Base-by-base conservation (phyloP, 2,113 vertebrate genomes). In the Odontesthes bonariensis region DNA sequence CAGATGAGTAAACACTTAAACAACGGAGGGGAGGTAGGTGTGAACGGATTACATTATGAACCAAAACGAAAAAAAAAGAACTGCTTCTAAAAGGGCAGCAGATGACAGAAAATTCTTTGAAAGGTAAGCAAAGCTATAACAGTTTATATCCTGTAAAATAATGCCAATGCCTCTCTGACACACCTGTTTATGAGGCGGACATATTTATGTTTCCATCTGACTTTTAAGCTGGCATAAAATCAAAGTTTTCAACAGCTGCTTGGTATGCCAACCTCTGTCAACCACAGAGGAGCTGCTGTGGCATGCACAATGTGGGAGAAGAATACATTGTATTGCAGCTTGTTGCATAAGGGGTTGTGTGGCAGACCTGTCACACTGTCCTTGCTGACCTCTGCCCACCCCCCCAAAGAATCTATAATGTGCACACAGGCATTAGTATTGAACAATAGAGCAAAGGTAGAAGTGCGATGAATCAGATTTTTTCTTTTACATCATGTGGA, bases 31-130 rank as follows among this genome's bases (percentile, higher is more conserved):
- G 55, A 69, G 38, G 78, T 32, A 79, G 68, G 77, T 77, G 69
- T 77, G 69, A 70, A 79, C 53, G 75, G 52, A 86, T 79, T 65
- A 74, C 61, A 74, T 84, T 63, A 78, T 53, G 54, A 71, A 46
- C 3, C 20, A n/a, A 73, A 72, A 67, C 6, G 27, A 27, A 38
- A 38, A 6, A 69, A 64, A 75, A 77, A 52, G 1, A 73, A 40
- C 6, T 33, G 52, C 35, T 14, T 53, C 49, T 55, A 52, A 73
- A 63, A 69, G 74, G 49, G 32, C 33, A 44, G 12, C 14, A 35
- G 32, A 42, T 82, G 33, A 40, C 22, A 42, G 1, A 8, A 44
- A 11, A 27, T 40, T 60, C 53, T 35, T 57, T 33, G 8, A 42
- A 78, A 81, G 60, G 56, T 13, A 55, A 75, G 69, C 33, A 54